Evolutionary conservation across 1,140 invertebrate genomes (phyloP).

Genomic region (Eulimnadia texana): DNA sequence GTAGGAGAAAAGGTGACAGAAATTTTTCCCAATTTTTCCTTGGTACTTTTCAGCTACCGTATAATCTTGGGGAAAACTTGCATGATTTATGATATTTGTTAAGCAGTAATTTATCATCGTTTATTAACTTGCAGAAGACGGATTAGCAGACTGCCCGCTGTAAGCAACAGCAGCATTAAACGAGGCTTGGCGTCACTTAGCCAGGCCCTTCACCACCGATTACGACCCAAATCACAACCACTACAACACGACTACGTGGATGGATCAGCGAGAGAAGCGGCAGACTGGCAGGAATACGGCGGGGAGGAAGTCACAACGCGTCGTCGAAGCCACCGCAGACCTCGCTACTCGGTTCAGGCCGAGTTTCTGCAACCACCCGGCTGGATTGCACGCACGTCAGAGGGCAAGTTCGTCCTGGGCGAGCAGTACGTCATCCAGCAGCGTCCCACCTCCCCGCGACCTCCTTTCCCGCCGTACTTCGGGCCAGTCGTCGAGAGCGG

Average conservation of each 20-base stretch:
- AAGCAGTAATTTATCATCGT: too few species aligned
- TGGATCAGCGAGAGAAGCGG: neutral
- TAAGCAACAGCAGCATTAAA: slow-evolving; percentile 7
- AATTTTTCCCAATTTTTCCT: too few species aligned
- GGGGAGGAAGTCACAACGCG: neutral
- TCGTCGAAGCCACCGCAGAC: neutral
- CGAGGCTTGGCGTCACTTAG: slow-evolving; percentile 1
- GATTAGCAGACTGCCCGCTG: slow-evolving; percentile 16
- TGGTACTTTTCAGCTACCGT: too few species aligned
- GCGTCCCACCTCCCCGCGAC: neutral
- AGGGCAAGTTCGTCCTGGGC: slow-evolving; percentile 54
- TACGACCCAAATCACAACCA: neutral
- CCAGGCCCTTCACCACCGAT: slow-evolving; percentile 2
- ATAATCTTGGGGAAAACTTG: too few species aligned
- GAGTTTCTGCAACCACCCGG: slow-evolving; percentile 30
- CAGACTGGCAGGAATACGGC: slow-evolving; percentile 15
- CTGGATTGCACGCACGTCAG: slow-evolving; percentile 51
- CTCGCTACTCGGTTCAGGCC: slow-evolving; percentile 13
- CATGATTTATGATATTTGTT: too few species aligned
- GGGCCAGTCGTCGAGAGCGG: slow-evolving; percentile 17
- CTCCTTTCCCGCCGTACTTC: neutral
- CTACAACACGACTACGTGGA: neutral
- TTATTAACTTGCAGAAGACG: slow-evolving; percentile 14
- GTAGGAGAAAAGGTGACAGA: slow-evolving; percentile 11
- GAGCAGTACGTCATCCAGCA: slow-evolving; percentile 30